phyloP scores from a whole-genome alignment of 2,113 vertebrate genomes.

The Electrona antarctica region DNA sequence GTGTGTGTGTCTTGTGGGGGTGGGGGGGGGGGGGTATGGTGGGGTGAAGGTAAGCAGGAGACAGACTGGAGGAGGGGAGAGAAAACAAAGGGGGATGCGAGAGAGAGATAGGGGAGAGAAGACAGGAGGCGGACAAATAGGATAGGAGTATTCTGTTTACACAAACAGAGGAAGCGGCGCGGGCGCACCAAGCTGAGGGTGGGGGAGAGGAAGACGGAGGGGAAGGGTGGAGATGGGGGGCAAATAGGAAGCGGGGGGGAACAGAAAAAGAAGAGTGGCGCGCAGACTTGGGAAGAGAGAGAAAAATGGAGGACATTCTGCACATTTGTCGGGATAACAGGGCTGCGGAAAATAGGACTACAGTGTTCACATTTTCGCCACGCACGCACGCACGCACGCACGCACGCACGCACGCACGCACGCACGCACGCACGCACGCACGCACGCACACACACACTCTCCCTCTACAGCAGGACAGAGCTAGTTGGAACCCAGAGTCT shows the following conservation, averaged over 20 bases:
- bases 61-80: constrained; percentile 6
- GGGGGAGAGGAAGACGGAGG: background rate
- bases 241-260: too few species aligned
- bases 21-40: background rate
- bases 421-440: constrained; percentile 1
- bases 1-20: background rate
- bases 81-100: background rate
- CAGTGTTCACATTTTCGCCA: background rate
- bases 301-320: background rate
- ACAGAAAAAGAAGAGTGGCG: background rate
- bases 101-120: background rate
- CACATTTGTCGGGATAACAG: background rate
- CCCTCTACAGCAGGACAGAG: background rate
- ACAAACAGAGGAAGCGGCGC: too few species aligned
- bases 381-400: constrained; percentile 21
- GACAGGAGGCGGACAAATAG: too few species aligned
- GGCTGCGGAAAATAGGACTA: background rate
- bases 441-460: background rate
- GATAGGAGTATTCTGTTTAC: too few species aligned
- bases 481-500: constrained; percentile 2
- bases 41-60: constrained; percentile 20
- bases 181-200: too few species aligned
- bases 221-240: background rate
- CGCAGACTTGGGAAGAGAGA: background rate
- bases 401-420: constrained; percentile 24